phyloP scores from a whole-genome alignment of 2,888 invertebrate genomes.

The Monoplex corrugatus region DNA sequence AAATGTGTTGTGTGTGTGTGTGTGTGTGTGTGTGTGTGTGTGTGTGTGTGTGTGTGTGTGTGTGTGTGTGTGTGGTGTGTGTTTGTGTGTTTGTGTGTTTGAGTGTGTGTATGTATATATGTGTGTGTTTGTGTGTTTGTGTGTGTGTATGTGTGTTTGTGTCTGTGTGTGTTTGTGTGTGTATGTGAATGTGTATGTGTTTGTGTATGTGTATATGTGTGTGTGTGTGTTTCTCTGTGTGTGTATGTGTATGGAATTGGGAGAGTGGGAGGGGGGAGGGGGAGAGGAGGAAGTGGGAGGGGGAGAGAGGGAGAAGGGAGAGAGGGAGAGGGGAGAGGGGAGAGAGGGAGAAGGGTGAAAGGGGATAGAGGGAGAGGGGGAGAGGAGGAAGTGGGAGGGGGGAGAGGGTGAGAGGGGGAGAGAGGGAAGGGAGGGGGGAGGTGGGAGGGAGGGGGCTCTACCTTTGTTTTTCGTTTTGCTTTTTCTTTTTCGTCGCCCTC shows the following conservation, averaged over 20 bases:
- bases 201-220: neutral
- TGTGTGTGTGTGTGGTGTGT: neutral
- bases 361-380: neutral
- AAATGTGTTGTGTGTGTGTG: conserved; percentile 15
- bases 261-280: too few relatives aligned
- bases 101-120: neutral
- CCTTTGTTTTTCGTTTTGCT: too few relatives aligned
- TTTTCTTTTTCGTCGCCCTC: too few relatives aligned
- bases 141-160: too few relatives aligned
- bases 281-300: neutral
- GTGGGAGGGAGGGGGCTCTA: too few relatives aligned
- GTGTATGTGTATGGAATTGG: neutral
- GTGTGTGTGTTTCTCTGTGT: neutral
- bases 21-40: neutral
- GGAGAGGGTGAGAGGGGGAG: too few relatives aligned
- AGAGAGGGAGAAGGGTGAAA: too few relatives aligned
- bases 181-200: neutral
- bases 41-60: conserved; percentile 4
- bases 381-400: too few relatives aligned
- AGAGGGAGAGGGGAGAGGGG: too few relatives aligned
- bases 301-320: too few relatives aligned
- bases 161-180: neutral
- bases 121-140: neutral
- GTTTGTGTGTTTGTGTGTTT: neutral
- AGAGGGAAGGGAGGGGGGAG: too few relatives aligned